Evolutionary conservation across 2,113 vertebrate genomes (phyloP).

Genomic region (Zosterops lateralis): DNA sequence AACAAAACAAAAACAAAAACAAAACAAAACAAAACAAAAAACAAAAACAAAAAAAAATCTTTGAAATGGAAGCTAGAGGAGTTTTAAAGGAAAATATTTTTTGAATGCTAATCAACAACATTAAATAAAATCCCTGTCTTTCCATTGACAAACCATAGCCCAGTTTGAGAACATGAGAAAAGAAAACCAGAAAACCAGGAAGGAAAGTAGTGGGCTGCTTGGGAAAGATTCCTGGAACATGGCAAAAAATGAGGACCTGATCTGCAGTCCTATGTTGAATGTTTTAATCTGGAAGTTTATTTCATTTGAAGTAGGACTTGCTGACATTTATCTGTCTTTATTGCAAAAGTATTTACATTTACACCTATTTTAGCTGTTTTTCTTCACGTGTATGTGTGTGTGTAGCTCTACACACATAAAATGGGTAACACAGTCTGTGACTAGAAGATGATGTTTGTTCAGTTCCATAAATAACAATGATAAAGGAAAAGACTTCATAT

Average conservation of each 20-base stretch:
- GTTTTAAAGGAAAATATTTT: not conserved
- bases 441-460: not conserved
- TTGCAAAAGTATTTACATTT: not conserved
- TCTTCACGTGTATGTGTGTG: fast-evolving
- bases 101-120: not conserved
- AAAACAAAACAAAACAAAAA: too few relatives aligned
- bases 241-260: not conserved
- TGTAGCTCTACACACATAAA: not conserved
- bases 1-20: too few relatives aligned
- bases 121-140: not conserved
- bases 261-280: not conserved
- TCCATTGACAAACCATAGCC: not conserved
- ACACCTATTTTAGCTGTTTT: not conserved
- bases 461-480: not conserved
- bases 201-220: not conserved
- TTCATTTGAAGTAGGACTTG: not conserved
- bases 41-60: not conserved
- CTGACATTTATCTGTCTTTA: not conserved
- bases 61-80: not conserved
- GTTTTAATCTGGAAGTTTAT: not conserved
- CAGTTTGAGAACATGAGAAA: not conserved
- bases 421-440: not conserved
- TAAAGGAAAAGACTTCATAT: not conserved
- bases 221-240: not conserved
- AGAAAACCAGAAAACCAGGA: not conserved